A percentile compares a stretch with the other conserved stretches of the same genome.
These are phyloP conservation scores for Rhabdomys dilectus DNA, from an alignment of 2,113 vertebrate genomes.

Conservation along the genomic window DNA sequence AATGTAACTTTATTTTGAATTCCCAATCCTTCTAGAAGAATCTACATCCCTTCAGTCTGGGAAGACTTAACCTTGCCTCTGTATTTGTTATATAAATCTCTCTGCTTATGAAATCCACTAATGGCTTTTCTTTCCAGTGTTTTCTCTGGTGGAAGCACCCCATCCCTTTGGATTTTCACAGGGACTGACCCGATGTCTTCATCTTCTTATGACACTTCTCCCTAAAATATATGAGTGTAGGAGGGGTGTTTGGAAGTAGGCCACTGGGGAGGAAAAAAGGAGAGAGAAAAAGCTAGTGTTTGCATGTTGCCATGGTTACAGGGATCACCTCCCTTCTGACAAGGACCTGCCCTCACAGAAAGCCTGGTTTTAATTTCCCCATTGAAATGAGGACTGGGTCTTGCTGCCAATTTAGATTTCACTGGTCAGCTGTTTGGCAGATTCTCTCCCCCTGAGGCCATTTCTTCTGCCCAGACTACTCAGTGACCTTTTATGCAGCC, in stretches of 20 bases:
- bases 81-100: constrained; percentile 42
- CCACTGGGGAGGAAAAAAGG: constrained; percentile 49
- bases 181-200: constrained; percentile 67
- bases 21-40: constrained; percentile 54
- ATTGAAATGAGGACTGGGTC: constrained; percentile 68
- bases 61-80: constrained; percentile 19
- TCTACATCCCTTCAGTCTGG: constrained; percentile 49
- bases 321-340: constrained; percentile 76
- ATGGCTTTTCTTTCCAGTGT: constrained; percentile 38
- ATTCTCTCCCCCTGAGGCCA: constrained; percentile 52
- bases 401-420: constrained; percentile 77
- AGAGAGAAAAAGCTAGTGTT: constrained; percentile 71
- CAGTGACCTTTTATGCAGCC: constrained; percentile 32
- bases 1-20: constrained; percentile 42
- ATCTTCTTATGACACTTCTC: constrained; percentile 70
- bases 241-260: constrained; percentile 72
- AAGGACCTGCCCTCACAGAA: constrained; percentile 65
- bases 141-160: constrained; percentile 37
- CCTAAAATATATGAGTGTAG: constrained; percentile 57
- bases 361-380: constrained; percentile 82
- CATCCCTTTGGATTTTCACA: constrained; percentile 56
- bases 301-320: constrained; percentile 75
- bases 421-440: constrained; percentile 81
- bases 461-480: constrained; percentile 71
- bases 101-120: constrained; percentile 34